These are phyloP conservation scores for Erythrocercus mccallii DNA, from an alignment of 2,113 vertebrate genomes.

Conservation along the genomic window DNA sequence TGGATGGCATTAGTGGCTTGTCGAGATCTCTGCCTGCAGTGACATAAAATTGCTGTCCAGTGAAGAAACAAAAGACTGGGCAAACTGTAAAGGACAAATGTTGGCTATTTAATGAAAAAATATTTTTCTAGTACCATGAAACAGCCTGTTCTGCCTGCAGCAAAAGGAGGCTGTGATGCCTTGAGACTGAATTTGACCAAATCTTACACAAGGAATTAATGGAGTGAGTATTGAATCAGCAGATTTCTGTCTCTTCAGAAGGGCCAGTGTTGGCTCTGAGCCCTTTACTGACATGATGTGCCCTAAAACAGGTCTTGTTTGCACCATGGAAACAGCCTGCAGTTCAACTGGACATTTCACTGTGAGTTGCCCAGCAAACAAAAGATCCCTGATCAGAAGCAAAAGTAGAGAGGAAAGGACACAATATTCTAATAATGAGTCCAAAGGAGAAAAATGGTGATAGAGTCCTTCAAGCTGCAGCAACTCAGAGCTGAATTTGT, in stretches of 20 bases:
- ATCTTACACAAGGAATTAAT: not conserved
- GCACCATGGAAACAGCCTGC: not conserved
- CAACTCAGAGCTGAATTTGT: not conserved
- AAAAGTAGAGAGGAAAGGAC: not conserved
- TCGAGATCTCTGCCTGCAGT: accelerated
- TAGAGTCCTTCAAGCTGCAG: not conserved
- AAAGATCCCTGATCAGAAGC: not conserved
- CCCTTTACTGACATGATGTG: accelerated
- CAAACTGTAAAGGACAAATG: not conserved
- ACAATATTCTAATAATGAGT: not conserved
- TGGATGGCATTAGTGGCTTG: not conserved
- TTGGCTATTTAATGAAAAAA: not conserved
- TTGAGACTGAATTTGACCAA: not conserved
- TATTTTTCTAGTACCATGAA: not conserved
- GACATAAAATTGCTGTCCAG: not conserved
- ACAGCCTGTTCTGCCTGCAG: not conserved
- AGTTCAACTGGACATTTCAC: not conserved
- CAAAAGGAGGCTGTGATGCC: not conserved
- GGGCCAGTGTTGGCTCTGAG: accelerated
- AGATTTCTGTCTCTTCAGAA: not conserved
- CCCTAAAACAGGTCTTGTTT: not conserved
- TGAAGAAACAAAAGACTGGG: not conserved
- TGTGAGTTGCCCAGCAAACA: not conserved
- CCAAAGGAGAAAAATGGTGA: not conserved
- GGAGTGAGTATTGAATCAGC: accelerated